Evolutionary conservation across 1,140 invertebrate genomes (phyloP), one percentile per base, ranked within the genome.

Genomic region (Trichoplusia ni): DNA sequence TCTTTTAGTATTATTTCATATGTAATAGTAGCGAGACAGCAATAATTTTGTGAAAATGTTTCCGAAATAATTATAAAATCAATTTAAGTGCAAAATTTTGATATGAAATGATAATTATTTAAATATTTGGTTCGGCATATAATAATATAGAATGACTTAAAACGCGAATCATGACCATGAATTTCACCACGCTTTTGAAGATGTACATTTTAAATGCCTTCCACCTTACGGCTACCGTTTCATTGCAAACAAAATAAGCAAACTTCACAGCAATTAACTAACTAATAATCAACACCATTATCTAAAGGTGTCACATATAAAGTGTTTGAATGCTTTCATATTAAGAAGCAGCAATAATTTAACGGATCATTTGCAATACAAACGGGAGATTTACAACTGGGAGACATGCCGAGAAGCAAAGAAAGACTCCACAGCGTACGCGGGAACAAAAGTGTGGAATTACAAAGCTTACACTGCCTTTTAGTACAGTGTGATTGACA

Each of bases 331-430:
- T 33, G 40, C 49, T 14, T 54, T 54, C 64, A 58, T 49, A 49
- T 71, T 64, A 74, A 71, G 59, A 71, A 78, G 79, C 71, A 80
- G 83, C 71, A 60, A 66, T 73, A 72, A 86, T 88, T 84, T 86
- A 77, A 82, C 72, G 80, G 75, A 73, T 79, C 75, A 79, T 86
- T 89, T 80, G 67, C 46, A 58, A 51, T 27, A 87, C 73, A 84
- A 81, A 79, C 47, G 11, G 25, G 27, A 40, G 54, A 13, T 58
- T 71, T 73, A 60, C 65, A 29, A 49, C 67, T 33, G 40, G 47
- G 31, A 40, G 44, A 46, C 40, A 25, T 60, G 59, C 31, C 63
- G 58, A 38, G 47, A 54, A 37, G 29, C 21, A 73, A 56, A 61
- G 67, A 79, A 82, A 77, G 60, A 62, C 64, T 71, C 44, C 71